A percentile compares a stretch with the other conserved stretches of the same genome.
These are phyloP conservation scores for Apolygus lucorum DNA, from an alignment of 1,140 invertebrate genomes.

Conservation along the genomic window DNA sequence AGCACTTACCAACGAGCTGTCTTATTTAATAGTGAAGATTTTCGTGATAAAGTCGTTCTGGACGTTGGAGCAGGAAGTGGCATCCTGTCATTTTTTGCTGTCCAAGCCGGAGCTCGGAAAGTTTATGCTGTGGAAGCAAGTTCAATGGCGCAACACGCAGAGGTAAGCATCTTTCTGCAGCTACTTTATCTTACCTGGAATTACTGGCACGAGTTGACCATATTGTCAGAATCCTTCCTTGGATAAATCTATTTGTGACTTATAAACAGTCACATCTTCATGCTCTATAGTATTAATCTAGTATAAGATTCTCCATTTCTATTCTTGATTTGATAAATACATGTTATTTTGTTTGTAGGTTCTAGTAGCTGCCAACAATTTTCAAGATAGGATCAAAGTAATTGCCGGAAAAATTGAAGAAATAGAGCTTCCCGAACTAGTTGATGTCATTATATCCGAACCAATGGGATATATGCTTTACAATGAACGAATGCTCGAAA, in stretches of 20 bases:
- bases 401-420: constrained; percentile 98
- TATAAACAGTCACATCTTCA: too few relatives aligned
- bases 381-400: constrained; percentile 77
- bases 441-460: constrained; percentile 97
- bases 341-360: too few relatives aligned
- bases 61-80: constrained; percentile 97
- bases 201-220: too few relatives aligned
- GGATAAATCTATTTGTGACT: too few relatives aligned
- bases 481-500: constrained; percentile 99
- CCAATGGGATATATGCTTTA: constrained; percentile 99
- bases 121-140: constrained; percentile 98
- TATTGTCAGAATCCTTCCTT: too few relatives aligned
- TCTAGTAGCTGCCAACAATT: constrained; percentile 82
- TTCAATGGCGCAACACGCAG: constrained; percentile 95
- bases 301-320: too few relatives aligned
- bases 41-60: constrained; percentile 83
- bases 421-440: constrained; percentile 86
- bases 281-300: too few relatives aligned
- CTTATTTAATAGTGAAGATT: constrained; percentile 85
- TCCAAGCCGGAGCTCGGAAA: constrained; percentile 91
- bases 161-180: constrained; percentile 67
- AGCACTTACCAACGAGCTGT: constrained; percentile 98
- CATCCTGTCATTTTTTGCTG: constrained; percentile 96
- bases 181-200: too few relatives aligned
- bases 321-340: too few relatives aligned